A percentile compares a stretch with the other conserved stretches of the same genome.
phyloP scores from a whole-genome alignment of 1,140 invertebrate genomes.

The Diplogasteroides magnus region DNA sequence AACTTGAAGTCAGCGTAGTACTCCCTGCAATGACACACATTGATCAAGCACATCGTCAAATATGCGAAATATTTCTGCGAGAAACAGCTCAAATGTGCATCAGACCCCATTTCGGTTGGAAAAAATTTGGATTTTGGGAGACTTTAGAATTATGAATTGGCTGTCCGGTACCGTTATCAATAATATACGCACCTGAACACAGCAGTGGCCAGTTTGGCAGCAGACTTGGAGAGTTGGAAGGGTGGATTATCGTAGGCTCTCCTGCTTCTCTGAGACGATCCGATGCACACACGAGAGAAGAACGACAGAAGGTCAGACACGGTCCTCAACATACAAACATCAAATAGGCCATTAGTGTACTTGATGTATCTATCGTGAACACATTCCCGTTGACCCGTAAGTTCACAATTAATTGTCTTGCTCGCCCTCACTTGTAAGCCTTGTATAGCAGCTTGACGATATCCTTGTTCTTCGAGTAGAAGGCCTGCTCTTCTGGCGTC shows the following conservation, averaged over 20 bases:
- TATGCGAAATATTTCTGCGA: no score
- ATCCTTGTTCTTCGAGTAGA: slow-evolving; percentile 14
- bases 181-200: slow-evolving; percentile 19
- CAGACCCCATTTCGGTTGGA: not conserved
- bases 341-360: no score
- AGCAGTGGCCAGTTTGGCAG: slow-evolving; percentile 4
- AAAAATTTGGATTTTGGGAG: not conserved
- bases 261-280: not conserved
- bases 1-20: slow-evolving; percentile 21
- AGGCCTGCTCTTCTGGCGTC: slow-evolving; percentile 7
- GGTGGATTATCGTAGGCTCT: slow-evolving; percentile 11
- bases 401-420: not conserved
- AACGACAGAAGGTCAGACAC: slow-evolving; percentile 4
- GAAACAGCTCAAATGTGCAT: no score
- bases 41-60: no score
- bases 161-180: not conserved
- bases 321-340: slow-evolving; percentile 1
- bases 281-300: slow-evolving; percentile 15
- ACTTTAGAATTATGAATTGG: not conserved
- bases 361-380: not conserved
- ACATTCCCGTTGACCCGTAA: slow-evolving; percentile 5
- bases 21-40: no score
- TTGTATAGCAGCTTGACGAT: slow-evolving; percentile 9
- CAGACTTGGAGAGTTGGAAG: not conserved
- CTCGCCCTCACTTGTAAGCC: slow-evolving; percentile 6